Percentiles rank a stretch among this genome's conserved stretches.
These are phyloP conservation scores for Stichodactyla helianthus DNA, from an alignment of 64 coral and sea anemone genomes.

Conservation along the genomic window DNA sequence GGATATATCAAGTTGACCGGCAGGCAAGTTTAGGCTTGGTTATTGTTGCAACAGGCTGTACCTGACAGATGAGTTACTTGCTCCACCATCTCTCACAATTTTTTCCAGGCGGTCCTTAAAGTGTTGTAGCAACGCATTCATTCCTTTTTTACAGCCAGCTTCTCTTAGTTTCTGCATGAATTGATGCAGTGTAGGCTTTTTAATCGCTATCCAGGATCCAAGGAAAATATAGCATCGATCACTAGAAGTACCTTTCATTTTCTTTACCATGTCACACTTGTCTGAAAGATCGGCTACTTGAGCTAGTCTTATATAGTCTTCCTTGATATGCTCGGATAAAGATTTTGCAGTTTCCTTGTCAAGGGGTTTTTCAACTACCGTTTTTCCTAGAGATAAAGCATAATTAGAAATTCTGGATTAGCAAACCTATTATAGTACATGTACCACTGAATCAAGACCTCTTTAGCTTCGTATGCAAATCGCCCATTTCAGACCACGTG, in stretches of 20 bases:
- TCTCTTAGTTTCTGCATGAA: constrained; percentile 3
- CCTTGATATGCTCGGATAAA: neutral
- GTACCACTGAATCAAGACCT: too few species aligned
- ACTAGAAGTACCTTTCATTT: neutral
- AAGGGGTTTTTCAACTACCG: neutral
- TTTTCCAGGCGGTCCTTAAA: neutral
- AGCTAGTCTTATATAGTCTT: neutral
- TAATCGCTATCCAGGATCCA: neutral
- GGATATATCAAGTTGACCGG: too few species aligned
- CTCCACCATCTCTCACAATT: neutral
- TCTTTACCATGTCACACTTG: neutral
- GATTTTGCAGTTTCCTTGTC: neutral
- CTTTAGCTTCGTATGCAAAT: too few species aligned
- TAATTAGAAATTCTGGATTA: neutral
- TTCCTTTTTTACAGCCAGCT: neutral
- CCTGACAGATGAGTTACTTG: neutral
- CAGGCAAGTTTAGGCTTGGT: too few species aligned
- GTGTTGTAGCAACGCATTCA: neutral
- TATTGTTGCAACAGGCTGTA: neutral
- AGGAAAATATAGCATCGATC: neutral
- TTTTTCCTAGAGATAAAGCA: neutral
- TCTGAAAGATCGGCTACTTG: neutral
- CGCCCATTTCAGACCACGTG: too few species aligned
- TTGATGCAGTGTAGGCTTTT: neutral
- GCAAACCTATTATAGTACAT: neutral